These are phyloP conservation scores for Stenopsyche tienmushanensis DNA, from an alignment of 1,140 invertebrate species.

Conservation along the genomic window DNA sequence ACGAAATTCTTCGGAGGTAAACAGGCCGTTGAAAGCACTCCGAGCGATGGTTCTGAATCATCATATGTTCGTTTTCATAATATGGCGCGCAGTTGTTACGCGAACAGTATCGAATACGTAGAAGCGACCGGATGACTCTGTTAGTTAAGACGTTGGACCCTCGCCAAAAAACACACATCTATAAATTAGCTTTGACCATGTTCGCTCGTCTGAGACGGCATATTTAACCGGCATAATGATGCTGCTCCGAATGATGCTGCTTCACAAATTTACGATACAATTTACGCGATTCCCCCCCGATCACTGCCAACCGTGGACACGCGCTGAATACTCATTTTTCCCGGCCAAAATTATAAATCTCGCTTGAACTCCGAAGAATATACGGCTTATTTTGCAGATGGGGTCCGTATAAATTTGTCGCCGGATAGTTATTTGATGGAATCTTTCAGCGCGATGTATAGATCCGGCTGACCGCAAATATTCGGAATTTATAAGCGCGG, in stretches of 20 bases:
- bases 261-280: neutral
- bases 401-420: too few relatives aligned
- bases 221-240: slow-evolving; percentile 19
- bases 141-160: slow-evolving; percentile 21
- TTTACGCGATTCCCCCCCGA: neutral
- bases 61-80: slow-evolving; percentile 19
- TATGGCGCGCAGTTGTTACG: slow-evolving; percentile 3
- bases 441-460: too few relatives aligned
- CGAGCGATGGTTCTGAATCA: neutral
- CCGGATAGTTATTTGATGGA: too few relatives aligned
- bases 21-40: neutral
- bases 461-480: too few relatives aligned
- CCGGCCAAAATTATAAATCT: too few relatives aligned
- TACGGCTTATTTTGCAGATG: too few relatives aligned
- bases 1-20: neutral
- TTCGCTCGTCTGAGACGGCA: slow-evolving; percentile 30
- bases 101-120: slow-evolving; percentile 1
- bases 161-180: slow-evolving; percentile 37
- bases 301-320: neutral
- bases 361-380: too few relatives aligned
- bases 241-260: neutral
- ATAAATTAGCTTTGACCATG: slow-evolving; percentile 40
- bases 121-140: slow-evolving; percentile 5
- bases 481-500: too few relatives aligned
- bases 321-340: too few relatives aligned